Percentiles rank a stretch among this genome's conserved stretches.
These are phyloP conservation scores for Halocaridina rubra DNA, from an alignment of 2,888 invertebrate species.

Conservation along the genomic window DNA sequence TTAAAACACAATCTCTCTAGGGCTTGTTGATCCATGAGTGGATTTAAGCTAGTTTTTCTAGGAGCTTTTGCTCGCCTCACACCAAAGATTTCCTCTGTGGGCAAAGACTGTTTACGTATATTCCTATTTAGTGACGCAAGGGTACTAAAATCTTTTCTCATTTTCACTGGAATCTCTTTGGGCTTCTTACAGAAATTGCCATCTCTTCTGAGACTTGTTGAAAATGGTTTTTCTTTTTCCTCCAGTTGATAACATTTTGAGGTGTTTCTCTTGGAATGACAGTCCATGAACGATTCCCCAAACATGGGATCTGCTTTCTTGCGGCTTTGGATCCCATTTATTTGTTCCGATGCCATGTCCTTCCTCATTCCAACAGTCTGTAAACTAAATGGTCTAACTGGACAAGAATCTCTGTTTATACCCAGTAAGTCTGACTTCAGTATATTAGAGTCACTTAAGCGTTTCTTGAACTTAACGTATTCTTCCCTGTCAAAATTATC, in stretches of 20 bases:
- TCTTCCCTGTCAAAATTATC: conserved; percentile 56
- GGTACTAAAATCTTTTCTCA: not conserved
- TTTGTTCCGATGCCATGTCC: not conserved
- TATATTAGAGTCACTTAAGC: conserved; percentile 26
- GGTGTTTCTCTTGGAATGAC: not conserved
- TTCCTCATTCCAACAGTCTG: too few species aligned
- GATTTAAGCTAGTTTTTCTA: conserved; percentile 15
- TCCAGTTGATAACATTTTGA: not conserved
- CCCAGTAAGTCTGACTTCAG: conserved; percentile 3
- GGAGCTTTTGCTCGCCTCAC: not conserved
- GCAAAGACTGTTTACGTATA: conserved; percentile 29
- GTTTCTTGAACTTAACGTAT: conserved; percentile 49
- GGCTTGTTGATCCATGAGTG: not conserved
- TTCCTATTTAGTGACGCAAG: not conserved
- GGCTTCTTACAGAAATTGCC: too few species aligned
- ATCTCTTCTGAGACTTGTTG: not conserved
- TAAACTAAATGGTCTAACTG: not conserved
- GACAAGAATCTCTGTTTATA: not conserved
- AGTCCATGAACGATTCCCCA: too few species aligned
- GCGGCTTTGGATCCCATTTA: too few species aligned
- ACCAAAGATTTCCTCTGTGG: conserved; percentile 36
- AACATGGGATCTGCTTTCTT: too few species aligned
- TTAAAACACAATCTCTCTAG: not conserved
- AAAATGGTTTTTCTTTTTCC: not conserved
- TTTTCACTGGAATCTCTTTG: not conserved